Evolutionary conservation across 2,113 vertebrate genomes (phyloP), one percentile per base, ranked within the genome.

Genomic region (Centropus unirufus): DNA sequence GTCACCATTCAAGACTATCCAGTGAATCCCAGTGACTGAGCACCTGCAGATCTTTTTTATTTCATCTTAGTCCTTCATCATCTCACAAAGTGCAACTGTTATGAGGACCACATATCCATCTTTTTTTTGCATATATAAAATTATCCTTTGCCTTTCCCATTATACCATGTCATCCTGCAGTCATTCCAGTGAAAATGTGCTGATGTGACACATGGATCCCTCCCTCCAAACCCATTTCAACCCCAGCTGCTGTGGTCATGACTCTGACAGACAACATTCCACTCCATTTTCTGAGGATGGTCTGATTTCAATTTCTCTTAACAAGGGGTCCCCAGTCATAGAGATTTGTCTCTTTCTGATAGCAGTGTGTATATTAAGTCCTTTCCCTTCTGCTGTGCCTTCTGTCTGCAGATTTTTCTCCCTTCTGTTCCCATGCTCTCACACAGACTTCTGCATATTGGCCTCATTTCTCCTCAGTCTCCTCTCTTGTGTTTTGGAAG

Each of bases 301-400:
- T 87, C 51, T 66, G 30, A 57, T 58, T 36, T 62, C 84, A 81
- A 20, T 19, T 95, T 86, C 77, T 70, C 61, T 78, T 83, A 85
- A 61, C 46, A 77, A 67, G 57, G 27, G 62, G 13, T 58, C 21
- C 36, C 59, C 47, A 55, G 34, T 34, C 62, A 72, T 58, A 64
- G 34, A 85, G 62, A 68, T 44, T 62, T 85, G 52, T 42, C 32
- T 84, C 12, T 67, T 75, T 55, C 74, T 70, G 30, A 47, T 21
- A 44, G 20, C 12, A 9, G 5, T 74, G 34, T 34, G 19, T 27
- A 17, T 63, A 42, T 75, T 84, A 61, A 36, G n/a, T 78, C n/a
- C 78, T 87, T n/a, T 63, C 42, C 69, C 74, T 95, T 93, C 69
- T 93, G 74, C 44, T 91, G 66, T 87, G 19, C 69, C 61, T 90